Percentiles rank a stretch among this genome's conserved stretches.
phyloP scores from a whole-genome alignment of 2,113 vertebrate genomes.

The Leptobrachium leishanense region DNA sequence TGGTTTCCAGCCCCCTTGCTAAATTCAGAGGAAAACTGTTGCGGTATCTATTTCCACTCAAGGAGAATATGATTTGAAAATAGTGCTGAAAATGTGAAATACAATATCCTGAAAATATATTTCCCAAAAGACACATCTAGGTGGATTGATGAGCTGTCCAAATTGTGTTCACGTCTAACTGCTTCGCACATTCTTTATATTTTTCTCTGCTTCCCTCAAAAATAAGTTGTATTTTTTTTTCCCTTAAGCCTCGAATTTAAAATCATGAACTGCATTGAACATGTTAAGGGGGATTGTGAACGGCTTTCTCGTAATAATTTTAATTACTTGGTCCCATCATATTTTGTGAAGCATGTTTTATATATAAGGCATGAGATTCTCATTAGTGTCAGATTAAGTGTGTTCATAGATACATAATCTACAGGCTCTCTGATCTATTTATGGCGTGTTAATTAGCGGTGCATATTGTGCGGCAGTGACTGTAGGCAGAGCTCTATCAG shows the following conservation, averaged over 20 bases:
- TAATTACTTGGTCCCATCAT: conserved; percentile 1
- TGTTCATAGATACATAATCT: background rate
- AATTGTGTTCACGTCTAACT: conserved; percentile 18
- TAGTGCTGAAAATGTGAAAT: conserved; percentile 35
- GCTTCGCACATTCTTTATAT: background rate
- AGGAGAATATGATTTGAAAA: conserved; percentile 37
- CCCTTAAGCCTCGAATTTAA: background rate
- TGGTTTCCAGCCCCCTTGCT: conserved; percentile 19
- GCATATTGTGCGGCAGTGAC: background rate
- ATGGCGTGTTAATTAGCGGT: background rate
- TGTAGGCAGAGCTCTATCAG: no score
- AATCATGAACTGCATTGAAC: background rate
- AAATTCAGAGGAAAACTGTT: background rate
- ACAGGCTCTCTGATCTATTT: background rate
- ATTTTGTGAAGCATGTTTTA: background rate
- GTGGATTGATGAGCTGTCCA: conserved; percentile 43
- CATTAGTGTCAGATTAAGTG: conserved; percentile 4
- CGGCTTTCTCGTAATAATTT: conserved; percentile 5
- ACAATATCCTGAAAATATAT: conserved; percentile 45
- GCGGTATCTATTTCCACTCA: conserved; percentile 30
- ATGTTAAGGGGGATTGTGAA: background rate
- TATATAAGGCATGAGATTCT: conserved; percentile 9
- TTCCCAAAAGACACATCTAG: conserved; percentile 41
- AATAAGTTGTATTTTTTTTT: background rate
- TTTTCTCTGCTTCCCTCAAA: conserved; percentile 2